phyloP scores from a whole-genome alignment of 2,888 invertebrate genomes.

The Halocaridina rubra region DNA sequence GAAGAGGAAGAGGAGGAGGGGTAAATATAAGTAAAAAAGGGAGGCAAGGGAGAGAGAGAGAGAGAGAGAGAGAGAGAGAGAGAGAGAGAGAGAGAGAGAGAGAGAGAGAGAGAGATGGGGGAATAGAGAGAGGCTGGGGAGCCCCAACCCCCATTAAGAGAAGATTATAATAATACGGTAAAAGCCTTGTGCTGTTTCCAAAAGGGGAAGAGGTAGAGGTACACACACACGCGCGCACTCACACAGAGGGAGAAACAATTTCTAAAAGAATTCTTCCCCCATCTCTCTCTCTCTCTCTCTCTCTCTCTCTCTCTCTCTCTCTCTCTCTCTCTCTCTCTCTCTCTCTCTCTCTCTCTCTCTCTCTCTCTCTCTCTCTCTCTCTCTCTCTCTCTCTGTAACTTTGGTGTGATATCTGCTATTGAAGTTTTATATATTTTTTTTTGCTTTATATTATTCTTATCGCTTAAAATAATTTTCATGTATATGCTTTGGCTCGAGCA shows the following conservation, averaged over 20 bases:
- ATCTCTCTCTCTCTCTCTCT: not conserved
- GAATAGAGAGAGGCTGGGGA: not conserved
- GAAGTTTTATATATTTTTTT: too few relatives aligned
- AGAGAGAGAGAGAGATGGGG: not conserved
- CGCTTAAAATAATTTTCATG: too few relatives aligned
- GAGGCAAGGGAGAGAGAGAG: not conserved
- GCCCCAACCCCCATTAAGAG: not conserved
- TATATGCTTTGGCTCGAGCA: too few relatives aligned
- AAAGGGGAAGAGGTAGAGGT: not conserved
- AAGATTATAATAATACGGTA: conserved; percentile 23
- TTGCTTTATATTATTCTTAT: too few relatives aligned
- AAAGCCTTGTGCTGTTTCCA: conserved; percentile 4
- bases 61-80: not conserved
- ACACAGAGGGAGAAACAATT: too few relatives aligned
- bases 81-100: not conserved
- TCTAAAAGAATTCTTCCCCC: not conserved
- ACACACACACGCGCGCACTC: too few relatives aligned
- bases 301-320: not conserved
- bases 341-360: not conserved
- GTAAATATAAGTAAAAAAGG: too few relatives aligned
- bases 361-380: not conserved
- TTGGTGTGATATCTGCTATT: too few relatives aligned
- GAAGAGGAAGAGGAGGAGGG: too few relatives aligned
- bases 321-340: not conserved
- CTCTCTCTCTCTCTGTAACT: not conserved